A percentile compares a stretch with the other conserved stretches of the same genome.
phyloP scores from a whole-genome alignment of 2,113 vertebrate species.

The Rutilus rutilus region DNA sequence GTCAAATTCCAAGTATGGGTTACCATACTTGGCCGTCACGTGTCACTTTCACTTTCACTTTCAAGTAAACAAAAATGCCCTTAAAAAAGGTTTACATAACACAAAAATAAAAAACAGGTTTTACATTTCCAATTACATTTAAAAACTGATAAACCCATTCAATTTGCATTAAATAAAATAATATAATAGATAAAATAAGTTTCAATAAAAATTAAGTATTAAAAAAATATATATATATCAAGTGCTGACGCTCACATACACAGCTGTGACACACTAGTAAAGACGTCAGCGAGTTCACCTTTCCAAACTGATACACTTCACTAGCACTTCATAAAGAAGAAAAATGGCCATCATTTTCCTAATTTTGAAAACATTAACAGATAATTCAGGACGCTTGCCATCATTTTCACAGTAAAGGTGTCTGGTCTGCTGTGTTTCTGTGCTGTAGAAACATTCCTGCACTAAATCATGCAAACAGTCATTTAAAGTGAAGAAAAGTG shows the following conservation, averaged over 20 bases:
- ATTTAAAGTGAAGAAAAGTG: conserved; percentile 10
- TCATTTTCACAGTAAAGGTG: background rate
- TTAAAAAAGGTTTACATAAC: too few species aligned
- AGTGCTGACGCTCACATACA: background rate
- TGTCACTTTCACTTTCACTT: too few species aligned
- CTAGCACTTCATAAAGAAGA: background rate
- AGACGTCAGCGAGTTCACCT: background rate
- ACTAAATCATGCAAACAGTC: background rate
- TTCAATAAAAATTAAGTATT: too few species aligned
- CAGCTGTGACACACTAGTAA: background rate
- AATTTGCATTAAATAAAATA: too few species aligned
- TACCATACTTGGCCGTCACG: too few species aligned
- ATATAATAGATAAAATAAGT: too few species aligned
- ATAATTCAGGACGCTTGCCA: background rate
- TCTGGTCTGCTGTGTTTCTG: background rate
- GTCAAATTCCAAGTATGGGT: too few species aligned
- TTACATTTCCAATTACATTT: too few species aligned
- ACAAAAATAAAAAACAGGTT: too few species aligned
- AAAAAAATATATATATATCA: background rate
- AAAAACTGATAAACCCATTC: too few species aligned
- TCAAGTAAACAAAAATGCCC: too few species aligned
- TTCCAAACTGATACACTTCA: background rate
- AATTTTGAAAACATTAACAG: background rate
- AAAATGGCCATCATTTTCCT: background rate
- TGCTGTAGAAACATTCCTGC: background rate